phyloP scores from a whole-genome alignment of 2,797 vertebrate genomes.

The Lateolabrax maculatus region DNA sequence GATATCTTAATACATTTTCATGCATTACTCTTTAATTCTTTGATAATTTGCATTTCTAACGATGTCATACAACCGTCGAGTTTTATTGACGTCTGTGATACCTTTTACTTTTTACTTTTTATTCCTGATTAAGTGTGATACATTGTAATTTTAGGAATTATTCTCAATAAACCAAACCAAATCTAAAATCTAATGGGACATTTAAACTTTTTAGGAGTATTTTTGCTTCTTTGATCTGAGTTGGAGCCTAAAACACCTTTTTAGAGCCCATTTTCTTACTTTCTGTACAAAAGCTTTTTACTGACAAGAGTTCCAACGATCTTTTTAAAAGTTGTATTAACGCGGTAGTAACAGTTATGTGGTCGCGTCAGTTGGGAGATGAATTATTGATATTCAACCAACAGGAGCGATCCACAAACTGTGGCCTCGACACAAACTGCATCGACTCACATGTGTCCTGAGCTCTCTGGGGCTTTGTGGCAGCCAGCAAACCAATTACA shows the following conservation, averaged over 20 bases:
- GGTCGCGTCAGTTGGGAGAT: not conserved
- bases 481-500: conserved; percentile 31
- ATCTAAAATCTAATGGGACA: not conserved
- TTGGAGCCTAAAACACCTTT: not conserved
- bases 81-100: not conserved
- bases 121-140: too few species aligned
- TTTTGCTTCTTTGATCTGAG: not conserved
- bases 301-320: not conserved
- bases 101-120: not conserved
- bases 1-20: not conserved
- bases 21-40: not conserved
- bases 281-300: not conserved
- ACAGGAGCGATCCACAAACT: not conserved
- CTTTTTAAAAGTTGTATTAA: too few species aligned
- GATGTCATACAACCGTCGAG: not conserved
- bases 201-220: not conserved
- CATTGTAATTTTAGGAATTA: not conserved
- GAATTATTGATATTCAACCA: not conserved
- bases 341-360: not conserved
- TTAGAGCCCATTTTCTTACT: not conserved
- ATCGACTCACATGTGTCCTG: not conserved
- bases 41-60: not conserved
- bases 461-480: conserved; percentile 40
- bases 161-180: not conserved
- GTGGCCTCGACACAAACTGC: not conserved